Evolutionary conservation across 2,888 invertebrate species (phyloP).

Genomic region (Aquatica leii): DNA sequence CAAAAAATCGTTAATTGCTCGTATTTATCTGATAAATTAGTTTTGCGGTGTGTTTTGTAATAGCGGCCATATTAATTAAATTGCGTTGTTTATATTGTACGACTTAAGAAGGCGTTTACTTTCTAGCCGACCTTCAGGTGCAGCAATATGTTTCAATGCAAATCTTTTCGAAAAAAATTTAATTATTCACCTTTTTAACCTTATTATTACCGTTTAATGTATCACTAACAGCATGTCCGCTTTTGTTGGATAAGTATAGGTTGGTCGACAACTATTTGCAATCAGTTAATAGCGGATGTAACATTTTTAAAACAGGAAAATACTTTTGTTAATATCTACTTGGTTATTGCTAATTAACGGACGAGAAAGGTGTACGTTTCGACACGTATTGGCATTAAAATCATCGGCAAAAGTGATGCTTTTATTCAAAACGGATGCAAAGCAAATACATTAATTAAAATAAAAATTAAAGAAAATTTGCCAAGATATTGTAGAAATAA

Average conservation of each 20-base stretch:
- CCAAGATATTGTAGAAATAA: too few relatives aligned
- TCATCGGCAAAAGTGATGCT: too few relatives aligned
- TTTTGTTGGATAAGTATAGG: neutral
- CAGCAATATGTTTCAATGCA: constrained; percentile 17
- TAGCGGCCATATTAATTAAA: constrained; percentile 16
- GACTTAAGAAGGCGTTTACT: constrained; percentile 17
- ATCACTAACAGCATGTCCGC: neutral
- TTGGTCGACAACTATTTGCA: neutral
- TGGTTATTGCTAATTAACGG: neutral
- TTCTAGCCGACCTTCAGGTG: constrained; percentile 23
- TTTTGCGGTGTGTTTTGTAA: constrained; percentile 12
- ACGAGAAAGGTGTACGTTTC: too few relatives aligned
- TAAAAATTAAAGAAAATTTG: too few relatives aligned
- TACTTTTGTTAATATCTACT: neutral
- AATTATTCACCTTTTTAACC: constrained; percentile 7
- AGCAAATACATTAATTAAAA: too few relatives aligned
- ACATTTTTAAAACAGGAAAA: neutral
- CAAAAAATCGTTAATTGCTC: neutral
- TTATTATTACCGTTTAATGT: constrained; percentile 17
- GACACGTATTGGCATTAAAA: too few relatives aligned
- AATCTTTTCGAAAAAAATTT: constrained; percentile 15
- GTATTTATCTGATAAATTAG: constrained; percentile 12
- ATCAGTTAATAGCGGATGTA: neutral
- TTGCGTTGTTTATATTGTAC: constrained; percentile 5
- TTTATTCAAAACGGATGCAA: too few relatives aligned